These are phyloP conservation scores for Enoplolaimus lenunculus DNA, from an alignment of 2,888 invertebrate species.

Conservation along the genomic window DNA sequence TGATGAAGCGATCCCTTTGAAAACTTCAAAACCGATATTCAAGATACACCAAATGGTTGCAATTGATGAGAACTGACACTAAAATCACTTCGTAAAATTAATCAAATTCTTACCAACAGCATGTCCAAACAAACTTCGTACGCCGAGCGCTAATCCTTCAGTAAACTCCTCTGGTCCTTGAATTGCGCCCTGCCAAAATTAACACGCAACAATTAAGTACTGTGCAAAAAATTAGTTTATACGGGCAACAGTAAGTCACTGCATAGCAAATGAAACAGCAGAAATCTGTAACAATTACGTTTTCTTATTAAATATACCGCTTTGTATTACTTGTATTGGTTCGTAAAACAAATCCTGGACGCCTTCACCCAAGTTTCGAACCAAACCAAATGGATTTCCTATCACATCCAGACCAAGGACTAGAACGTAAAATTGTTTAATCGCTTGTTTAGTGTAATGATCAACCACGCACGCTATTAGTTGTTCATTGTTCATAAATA, in stretches of 20 bases:
- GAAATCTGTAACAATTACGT: no score
- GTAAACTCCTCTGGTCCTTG: conserved; percentile 98
- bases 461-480: conserved; percentile 63
- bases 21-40: no score
- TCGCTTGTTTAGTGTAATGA: conserved; percentile 77
- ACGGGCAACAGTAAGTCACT: no score
- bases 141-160: conserved; percentile 82
- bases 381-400: conserved; percentile 95
- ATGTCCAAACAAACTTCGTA: conserved; percentile 81
- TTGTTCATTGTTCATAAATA: conserved; percentile 75
- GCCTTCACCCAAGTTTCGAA: conserved; percentile 82
- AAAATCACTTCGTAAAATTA: no score
- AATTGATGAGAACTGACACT: no score
- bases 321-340: conserved; percentile 65
- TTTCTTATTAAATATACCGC: background rate
- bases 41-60: no score
- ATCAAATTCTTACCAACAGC: conserved; percentile 61
- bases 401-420: conserved; percentile 91
- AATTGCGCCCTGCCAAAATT: conserved; percentile 92
- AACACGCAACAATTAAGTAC: no score
- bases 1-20: no score
- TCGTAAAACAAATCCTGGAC: conserved; percentile 98
- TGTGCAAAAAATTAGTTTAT: no score
- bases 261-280: no score
- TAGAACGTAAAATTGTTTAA: conserved; percentile 87